Base-by-base conservation (phyloP, 1,140 invertebrate species). In the Yoshiicerus persimilis region DNA sequence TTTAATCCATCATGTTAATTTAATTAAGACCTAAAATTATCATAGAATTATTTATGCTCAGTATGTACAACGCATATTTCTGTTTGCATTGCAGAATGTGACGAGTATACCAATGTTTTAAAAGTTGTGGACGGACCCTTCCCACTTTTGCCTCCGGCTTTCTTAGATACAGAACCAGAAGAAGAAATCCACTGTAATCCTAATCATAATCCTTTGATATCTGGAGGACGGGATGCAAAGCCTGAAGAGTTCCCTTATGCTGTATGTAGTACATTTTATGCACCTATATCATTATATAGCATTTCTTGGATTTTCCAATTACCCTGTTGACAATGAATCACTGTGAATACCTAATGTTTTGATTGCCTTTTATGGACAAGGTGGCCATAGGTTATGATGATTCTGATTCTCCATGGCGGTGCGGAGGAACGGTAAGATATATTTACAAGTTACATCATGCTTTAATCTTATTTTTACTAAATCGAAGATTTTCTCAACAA, bases 61-160 rank as follows among this genome's bases (percentile, higher is more conserved):
- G 23, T 25, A 62, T 36, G 32, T 13, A 11, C 25, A 16, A 32
- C 20, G 32, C 41, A n/a, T 3, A 16, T 30, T 27, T 64, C 0
- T 25, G 16, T 32, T 75, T 80, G 30, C 1, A 36, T 70, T 62
- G 36, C 62, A 89, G 90, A 88, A 87, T 89, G 90, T 41, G 38
- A 87, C 11, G 84, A 86, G 5, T 90, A 88, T 25, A 41, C 36
- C 2, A 23, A 87, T 16, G 47, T 27, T 41, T n/a, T 85, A 10
- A 34, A 80, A 32, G 20, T 38, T 8, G 2, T 80, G 1, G 75
- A 80, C 23, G 47, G 83, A 1, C 39, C 83, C 11, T 85, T 36
- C 11, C 83, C 83, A 13, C 41, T 85, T 32, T 62, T 85, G 5
- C 83, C 83, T 4, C 47, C 47, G 11, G 83, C 13, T 11, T 88